phyloP scores from a whole-genome alignment of 2,113 vertebrate genomes.

The Telmatochromis bifrenatus region DNA sequence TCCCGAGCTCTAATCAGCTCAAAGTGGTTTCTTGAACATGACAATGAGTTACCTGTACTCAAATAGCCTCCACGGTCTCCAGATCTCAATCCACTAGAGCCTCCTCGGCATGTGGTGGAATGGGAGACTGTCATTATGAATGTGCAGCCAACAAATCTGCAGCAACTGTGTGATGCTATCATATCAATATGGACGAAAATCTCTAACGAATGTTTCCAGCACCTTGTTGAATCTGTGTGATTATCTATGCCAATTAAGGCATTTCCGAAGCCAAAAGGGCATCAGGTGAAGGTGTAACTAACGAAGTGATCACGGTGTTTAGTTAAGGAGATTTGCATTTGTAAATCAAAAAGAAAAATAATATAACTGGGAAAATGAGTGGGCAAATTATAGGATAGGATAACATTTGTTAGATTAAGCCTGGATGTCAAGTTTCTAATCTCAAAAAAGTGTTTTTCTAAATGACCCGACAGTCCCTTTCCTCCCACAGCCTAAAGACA shows the following conservation, averaged over 20 bases:
- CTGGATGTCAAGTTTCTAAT: neutral
- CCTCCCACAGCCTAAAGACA: constrained; percentile 7
- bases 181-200: neutral
- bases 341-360: neutral
- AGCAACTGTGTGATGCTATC: neutral
- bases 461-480: neutral
- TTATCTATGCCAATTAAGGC: neutral
- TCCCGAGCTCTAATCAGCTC: neutral
- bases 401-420: neutral
- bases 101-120: neutral
- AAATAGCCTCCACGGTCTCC: neutral
- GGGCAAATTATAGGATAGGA: neutral
- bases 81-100: neutral
- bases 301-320: neutral
- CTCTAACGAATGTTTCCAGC: neutral
- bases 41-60: neutral
- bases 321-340: neutral
- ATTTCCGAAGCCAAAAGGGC: neutral
- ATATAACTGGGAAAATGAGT: neutral
- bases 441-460: neutral
- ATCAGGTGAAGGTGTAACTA: neutral
- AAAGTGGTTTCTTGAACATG: neutral
- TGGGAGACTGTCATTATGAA: neutral
- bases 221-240: neutral
- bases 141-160: neutral